A percentile compares a stretch with the other conserved stretches of the same genome.
Conservation (phyloP, 2,113 vertebrate genomes). For the Aythya baeri region DNA sequence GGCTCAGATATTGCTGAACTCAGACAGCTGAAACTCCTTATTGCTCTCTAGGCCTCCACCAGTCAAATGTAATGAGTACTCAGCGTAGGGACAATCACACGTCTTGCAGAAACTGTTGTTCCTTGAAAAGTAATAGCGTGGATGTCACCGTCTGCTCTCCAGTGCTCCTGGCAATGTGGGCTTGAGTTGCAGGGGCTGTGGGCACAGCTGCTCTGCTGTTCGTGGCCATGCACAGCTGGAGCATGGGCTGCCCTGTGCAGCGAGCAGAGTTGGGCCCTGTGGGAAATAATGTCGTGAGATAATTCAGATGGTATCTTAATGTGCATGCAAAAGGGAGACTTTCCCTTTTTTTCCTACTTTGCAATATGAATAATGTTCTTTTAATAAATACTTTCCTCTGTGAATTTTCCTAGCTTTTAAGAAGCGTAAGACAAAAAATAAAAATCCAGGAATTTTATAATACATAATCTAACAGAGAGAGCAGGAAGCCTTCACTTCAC, state of each 20-base stretch:
- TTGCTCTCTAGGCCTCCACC: background rate
- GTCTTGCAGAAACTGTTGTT: background rate
- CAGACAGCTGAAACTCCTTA: background rate
- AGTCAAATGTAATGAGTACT: rapidly evolving
- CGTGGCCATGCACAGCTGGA: rapidly evolving
- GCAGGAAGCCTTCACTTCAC: background rate
- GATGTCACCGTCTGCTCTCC: background rate
- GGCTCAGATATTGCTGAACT: background rate
- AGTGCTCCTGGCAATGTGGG: background rate
- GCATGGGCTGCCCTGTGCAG: background rate
- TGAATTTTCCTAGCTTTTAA: background rate
- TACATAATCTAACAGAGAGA: background rate
- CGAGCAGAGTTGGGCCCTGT: rapidly evolving
- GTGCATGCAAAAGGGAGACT: background rate
- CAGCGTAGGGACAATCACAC: rapidly evolving
- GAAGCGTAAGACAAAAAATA: background rate
- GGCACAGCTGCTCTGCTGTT: background rate
- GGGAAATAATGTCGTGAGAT: rapidly evolving
- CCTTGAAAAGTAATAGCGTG: rapidly evolving
- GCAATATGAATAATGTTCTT: background rate
- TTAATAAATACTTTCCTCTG: background rate
- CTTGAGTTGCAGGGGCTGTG: background rate
- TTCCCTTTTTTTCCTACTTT: background rate
- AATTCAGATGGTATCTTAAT: background rate
- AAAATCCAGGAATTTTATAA: background rate